Percentiles rank a stretch among this genome's conserved stretches.
These are phyloP conservation scores for Podocnemis expansa DNA, from an alignment of 2,113 vertebrate species.

Conservation along the genomic window DNA sequence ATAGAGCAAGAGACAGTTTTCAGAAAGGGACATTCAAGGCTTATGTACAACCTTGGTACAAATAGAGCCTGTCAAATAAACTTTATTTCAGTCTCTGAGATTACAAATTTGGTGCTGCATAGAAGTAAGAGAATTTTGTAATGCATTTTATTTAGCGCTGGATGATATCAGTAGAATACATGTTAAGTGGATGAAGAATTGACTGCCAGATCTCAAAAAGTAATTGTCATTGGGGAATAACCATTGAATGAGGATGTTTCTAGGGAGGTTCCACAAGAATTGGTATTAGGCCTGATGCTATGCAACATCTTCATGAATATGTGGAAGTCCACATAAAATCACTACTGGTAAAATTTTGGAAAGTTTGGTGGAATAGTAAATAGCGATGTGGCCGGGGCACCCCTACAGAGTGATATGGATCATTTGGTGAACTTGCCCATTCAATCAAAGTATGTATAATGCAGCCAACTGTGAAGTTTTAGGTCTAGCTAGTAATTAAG, in stretches of 20 bases:
- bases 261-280: background rate
- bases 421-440: background rate
- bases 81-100: background rate
- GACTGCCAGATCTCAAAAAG: background rate
- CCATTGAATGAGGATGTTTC: background rate
- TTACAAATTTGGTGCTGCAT: rapidly evolving
- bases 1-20: background rate
- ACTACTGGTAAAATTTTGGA: background rate
- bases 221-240: background rate
- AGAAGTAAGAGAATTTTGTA: background rate
- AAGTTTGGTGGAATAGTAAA: background rate
- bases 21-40: background rate
- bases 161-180: background rate
- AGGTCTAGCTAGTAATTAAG: background rate
- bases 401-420: background rate
- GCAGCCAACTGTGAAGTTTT: background rate
- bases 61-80: background rate
- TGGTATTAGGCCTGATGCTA: rapidly evolving
- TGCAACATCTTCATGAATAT: background rate
- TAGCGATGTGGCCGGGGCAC: background rate
- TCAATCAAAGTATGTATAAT: background rate
- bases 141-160: background rate
- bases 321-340: background rate
- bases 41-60: background rate
- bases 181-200: background rate